These are phyloP conservation scores for Syngnathus scovelli DNA, from an alignment of 2,113 vertebrate species.

Conservation along the genomic window DNA sequence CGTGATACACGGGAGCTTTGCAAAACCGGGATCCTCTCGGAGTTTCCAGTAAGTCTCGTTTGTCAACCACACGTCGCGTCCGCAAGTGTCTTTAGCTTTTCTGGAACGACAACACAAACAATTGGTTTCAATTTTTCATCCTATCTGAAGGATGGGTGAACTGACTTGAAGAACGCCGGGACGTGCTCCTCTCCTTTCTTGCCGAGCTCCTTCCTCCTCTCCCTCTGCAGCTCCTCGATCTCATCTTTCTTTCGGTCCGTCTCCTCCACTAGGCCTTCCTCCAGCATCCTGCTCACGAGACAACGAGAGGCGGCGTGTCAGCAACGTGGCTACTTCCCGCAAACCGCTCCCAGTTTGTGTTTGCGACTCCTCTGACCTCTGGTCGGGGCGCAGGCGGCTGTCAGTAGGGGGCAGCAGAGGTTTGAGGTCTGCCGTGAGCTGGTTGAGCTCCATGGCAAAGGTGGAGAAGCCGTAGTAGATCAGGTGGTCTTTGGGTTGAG, in stretches of 20 bases:
- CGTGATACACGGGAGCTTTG: conserved; percentile 69
- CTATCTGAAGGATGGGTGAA: background rate
- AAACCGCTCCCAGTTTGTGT: background rate
- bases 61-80: conserved; percentile 83
- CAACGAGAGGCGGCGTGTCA: background rate
- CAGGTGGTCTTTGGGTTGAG: conserved; percentile 78
- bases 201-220: conserved; percentile 76
- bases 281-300: conserved; percentile 73
- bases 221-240: conserved; percentile 83
- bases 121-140: no score
- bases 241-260: conserved; percentile 81
- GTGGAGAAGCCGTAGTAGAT: conserved; percentile 84
- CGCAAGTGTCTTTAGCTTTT: conserved; percentile 72
- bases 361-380: conserved; percentile 66
- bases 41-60: conserved; percentile 86
- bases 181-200: conserved; percentile 78
- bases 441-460: conserved; percentile 89
- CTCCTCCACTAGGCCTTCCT: conserved; percentile 80
- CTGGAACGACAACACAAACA: conserved; percentile 48
- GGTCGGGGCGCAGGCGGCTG: conserved; percentile 84
- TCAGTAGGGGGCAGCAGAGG: conserved; percentile 81
- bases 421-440: conserved; percentile 76
- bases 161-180: conserved; percentile 87
- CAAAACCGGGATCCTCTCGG: conserved; percentile 80
- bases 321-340: background rate